Evolutionary conservation across 2,888 invertebrate species (phyloP).

Genomic region (Apodemia duryi): DNA sequence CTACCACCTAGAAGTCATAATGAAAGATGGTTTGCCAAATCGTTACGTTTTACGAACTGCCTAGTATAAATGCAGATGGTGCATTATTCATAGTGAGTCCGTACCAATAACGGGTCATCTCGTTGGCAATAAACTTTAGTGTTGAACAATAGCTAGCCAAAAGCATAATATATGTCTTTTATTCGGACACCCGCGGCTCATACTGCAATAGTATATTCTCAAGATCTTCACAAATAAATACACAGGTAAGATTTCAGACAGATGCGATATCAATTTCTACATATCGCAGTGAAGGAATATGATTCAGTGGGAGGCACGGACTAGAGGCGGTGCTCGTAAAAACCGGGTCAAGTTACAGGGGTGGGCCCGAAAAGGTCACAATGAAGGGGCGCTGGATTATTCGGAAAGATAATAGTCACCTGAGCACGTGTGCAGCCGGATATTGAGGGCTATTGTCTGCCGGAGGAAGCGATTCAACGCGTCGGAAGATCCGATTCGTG

Average conservation of each 20-base stretch:
- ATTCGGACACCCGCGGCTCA: neutral
- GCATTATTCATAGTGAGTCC: too few relatives aligned
- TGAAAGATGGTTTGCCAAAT: too few relatives aligned
- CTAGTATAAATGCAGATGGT: too few relatives aligned
- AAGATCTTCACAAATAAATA: constrained; percentile 33
- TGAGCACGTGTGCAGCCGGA: constrained; percentile 78
- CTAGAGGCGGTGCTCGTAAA: constrained; percentile 55
- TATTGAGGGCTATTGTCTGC: constrained; percentile 69
- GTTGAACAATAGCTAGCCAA: too few relatives aligned
- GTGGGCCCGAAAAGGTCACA: constrained; percentile 55
- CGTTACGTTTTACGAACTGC: too few relatives aligned
- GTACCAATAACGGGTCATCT: too few relatives aligned
- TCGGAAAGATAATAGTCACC: constrained; percentile 69
- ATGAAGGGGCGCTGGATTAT: constrained; percentile 47
- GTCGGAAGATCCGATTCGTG: constrained; percentile 65
- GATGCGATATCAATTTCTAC: constrained; percentile 57
- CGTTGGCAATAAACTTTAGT: too few relatives aligned
- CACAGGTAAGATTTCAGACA: constrained; percentile 44
- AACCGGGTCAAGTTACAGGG: constrained; percentile 74
- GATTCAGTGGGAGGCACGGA: constrained; percentile 68
- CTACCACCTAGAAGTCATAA: too few relatives aligned
- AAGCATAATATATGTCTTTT: too few relatives aligned
- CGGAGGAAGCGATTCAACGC: constrained; percentile 73
- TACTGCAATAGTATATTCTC: neutral
- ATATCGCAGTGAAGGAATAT: constrained; percentile 39